These are phyloP conservation scores for Zosterops japonicus DNA, from an alignment of 2,113 vertebrate genomes.

Conservation along the genomic window DNA sequence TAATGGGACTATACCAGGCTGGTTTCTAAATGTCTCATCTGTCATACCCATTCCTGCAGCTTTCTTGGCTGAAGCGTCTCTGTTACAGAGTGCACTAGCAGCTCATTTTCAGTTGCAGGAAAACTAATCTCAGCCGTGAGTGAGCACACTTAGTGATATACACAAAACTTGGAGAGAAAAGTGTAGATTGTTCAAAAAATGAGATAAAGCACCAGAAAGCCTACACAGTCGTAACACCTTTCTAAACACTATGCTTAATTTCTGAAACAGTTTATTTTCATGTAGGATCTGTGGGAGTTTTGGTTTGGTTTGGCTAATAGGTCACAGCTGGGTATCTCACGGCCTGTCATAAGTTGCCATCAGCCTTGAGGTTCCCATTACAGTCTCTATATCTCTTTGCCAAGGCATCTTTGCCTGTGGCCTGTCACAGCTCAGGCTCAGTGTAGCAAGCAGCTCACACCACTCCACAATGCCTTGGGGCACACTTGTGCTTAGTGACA, in stretches of 20 bases:
- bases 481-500: neutral
- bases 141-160: neutral
- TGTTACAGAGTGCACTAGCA: neutral
- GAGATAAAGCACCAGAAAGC: neutral
- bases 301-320: neutral
- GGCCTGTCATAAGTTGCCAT: neutral
- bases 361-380: neutral
- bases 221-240: neutral
- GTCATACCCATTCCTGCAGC: neutral
- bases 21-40: neutral
- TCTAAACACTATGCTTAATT: neutral
- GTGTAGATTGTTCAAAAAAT: neutral
- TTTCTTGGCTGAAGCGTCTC: neutral
- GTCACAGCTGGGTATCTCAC: neutral
- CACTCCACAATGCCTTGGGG: accelerated
- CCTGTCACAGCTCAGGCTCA: neutral
- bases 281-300: neutral
- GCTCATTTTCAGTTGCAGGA: neutral
- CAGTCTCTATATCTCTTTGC: neutral
- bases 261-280: neutral
- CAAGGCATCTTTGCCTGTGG: neutral
- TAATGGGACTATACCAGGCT: neutral
- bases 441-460: neutral
- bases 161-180: neutral
- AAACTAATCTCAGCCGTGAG: neutral